Conservation (phyloP, 2,888 invertebrate genomes). For the Agrochola circellaris region DNA sequence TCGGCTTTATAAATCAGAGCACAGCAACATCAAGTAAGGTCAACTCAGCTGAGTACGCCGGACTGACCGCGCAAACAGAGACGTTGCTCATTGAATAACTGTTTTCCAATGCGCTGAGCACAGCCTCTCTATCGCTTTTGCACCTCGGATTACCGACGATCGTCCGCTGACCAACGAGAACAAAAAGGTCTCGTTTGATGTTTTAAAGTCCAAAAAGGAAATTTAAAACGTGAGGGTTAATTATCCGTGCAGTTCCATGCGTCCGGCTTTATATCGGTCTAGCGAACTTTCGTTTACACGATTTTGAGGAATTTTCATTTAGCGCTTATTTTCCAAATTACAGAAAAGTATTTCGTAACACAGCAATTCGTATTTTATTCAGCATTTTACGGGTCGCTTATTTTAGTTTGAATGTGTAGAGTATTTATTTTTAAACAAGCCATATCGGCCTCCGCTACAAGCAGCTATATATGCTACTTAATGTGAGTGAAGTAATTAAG, state of each 20-base stretch:
- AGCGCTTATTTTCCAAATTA: conserved; percentile 38
- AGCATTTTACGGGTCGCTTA: conserved; percentile 22
- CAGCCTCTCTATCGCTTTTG: conserved; percentile 75
- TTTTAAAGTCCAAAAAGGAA: conserved; percentile 75
- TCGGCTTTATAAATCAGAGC: conserved; percentile 59
- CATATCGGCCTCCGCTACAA: conserved; percentile 42
- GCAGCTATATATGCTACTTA: conserved; percentile 74
- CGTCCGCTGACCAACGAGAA: conserved; percentile 69
- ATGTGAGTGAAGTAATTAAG: conserved; percentile 87
- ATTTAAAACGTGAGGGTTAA: conserved; percentile 73
- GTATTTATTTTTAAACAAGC: conserved; percentile 49
- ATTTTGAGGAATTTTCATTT: conserved; percentile 54
- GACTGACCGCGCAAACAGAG: conserved; percentile 76
- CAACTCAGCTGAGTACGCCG: conserved; percentile 67
- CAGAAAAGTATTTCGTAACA: conserved; percentile 30
- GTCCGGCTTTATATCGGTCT: conserved; percentile 61
- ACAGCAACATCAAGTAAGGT: conserved; percentile 55
- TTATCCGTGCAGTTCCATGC: conserved; percentile 73
- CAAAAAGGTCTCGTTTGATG: conserved; percentile 76
- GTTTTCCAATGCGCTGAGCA: conserved; percentile 84
- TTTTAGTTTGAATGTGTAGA: conserved; percentile 47
- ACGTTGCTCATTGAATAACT: conserved; percentile 77
- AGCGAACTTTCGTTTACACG: conserved; percentile 48
- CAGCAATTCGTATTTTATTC: conserved; percentile 30
- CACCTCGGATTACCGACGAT: conserved; percentile 81